Base-by-base conservation (phyloP, 2,888 invertebrate genomes). In the Folsomia candida region DNA sequence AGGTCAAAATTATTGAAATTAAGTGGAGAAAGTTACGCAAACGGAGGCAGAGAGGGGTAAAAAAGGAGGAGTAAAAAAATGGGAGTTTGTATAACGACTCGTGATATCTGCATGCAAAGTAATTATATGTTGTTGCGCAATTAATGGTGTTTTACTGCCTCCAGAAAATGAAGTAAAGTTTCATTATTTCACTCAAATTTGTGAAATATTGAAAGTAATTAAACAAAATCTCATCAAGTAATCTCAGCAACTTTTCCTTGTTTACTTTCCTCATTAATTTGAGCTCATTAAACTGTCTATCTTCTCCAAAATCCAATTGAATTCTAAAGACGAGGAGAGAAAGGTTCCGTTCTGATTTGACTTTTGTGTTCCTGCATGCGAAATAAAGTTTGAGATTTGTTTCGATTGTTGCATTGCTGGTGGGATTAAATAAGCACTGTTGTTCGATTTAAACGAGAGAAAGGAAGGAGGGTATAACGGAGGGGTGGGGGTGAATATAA, bases 181-280 rank as follows among this genome's bases (percentile, higher is more conserved):
- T 54, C 54, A 54, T 54, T 54, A 20, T 54, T 37, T 37, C 37
- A 37, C 37, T 37, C 37, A 37, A 54, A 20, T 54, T 54, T 6
- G 11, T 20, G 54, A 54, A n/a, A 14, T 54, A 54, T 54, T 54
- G 54, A 54, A 54, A 54, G 54, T 54, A 54, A 54, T 54, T 54
- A 54, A 54, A 54, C 54, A 54, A 54, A 54, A 54, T 54, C 54
- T 54, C 54, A 54, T 54, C 54, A 54, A 54, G 20, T 20, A 54
- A 54, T 22, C n/a, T n/a, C 54, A n/a, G n/a, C n/a, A 18, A 18
- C 54, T 20, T 54, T 54, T 54, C 11, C n/a, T 54, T 54, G 20
- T 54, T 20, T 54, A 20, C 11, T 54, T 54, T 54, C 6, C 54
- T 54, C 54, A 54, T 54, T 54, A 54, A 54, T 54, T 54, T 22